Evolutionary conservation across 2,797 vertebrate species (phyloP).

Genomic region (Myotis findleyi): DNA sequence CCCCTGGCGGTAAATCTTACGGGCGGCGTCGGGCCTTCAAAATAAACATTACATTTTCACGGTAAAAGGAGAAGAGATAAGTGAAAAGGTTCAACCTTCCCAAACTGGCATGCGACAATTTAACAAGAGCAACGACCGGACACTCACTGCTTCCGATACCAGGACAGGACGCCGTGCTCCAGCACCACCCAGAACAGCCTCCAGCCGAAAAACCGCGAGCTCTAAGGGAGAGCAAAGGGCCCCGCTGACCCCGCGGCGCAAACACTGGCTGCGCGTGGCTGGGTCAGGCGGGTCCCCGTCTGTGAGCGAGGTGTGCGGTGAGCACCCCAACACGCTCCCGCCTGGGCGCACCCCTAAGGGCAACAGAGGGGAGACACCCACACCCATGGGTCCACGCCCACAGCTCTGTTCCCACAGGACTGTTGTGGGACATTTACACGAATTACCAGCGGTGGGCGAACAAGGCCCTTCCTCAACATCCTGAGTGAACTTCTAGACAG

Average conservation of each 20-base stretch:
- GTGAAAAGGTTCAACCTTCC: not conserved
- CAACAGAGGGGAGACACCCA: too few species aligned
- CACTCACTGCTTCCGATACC: conserved; percentile 95
- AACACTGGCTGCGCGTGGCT: too few species aligned
- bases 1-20: conserved; percentile 91
- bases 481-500: not conserved
- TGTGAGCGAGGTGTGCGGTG: too few species aligned
- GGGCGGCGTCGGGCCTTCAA: conserved; percentile 91
- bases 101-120: conserved; percentile 31
- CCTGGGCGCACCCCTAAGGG: too few species aligned
- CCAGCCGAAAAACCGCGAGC: conserved; percentile 94
- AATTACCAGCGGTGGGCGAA: not conserved
- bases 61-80: conserved; percentile 52
- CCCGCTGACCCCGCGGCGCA: too few species aligned
- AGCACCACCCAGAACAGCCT: conserved; percentile 94
- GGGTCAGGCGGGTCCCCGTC: too few species aligned
- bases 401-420: not conserved
- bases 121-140: not conserved
- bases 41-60: conserved; percentile 66
- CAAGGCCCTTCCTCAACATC: conserved; percentile 26
- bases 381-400: too few species aligned
- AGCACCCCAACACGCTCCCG: too few species aligned
- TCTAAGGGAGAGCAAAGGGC: conserved; percentile 83
- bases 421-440: not conserved
- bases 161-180: conserved; percentile 94